Percentiles rank a stretch among this genome's conserved stretches.
Evolutionary conservation across 2,113 vertebrate genomes (phyloP).

Genomic region (Pygoscelis adeliae): DNA sequence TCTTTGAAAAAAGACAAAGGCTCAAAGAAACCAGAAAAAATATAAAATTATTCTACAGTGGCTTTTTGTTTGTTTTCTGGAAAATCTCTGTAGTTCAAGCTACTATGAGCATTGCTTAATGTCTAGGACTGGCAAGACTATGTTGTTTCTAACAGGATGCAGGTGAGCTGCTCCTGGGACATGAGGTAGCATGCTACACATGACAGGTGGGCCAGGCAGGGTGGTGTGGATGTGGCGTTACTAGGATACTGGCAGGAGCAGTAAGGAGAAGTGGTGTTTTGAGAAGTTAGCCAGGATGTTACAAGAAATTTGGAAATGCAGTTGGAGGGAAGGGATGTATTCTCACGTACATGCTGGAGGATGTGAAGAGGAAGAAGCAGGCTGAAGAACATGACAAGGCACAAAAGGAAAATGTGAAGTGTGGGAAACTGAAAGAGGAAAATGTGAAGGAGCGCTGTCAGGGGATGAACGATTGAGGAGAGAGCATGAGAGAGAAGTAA

Average conservation of each 20-base stretch:
- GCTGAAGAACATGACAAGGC: neutral
- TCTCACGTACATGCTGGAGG: rapidly evolving
- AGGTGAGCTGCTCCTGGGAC: neutral
- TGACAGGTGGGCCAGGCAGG: neutral
- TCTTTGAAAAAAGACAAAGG: neutral
- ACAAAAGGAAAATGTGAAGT: neutral
- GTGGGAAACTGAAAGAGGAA: neutral
- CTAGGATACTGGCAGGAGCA: neutral
- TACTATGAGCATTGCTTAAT: neutral
- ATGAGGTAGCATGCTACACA: neutral
- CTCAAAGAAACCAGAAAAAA: neutral
- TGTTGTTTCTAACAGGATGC: neutral
- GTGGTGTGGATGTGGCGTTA: neutral
- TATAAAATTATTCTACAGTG: neutral
- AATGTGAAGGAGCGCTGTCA: neutral
- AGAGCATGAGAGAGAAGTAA: neutral
- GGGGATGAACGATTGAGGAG: neutral
- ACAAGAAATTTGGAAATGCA: neutral
- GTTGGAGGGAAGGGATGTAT: neutral
- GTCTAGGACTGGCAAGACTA: neutral
- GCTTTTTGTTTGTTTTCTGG: neutral
- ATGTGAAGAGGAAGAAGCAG: neutral
- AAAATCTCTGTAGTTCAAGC: neutral
- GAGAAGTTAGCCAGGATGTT: neutral
- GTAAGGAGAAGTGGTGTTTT: neutral